Base-by-base conservation (phyloP, 2,888 invertebrate genomes). In the Papilio protenor region DNA sequence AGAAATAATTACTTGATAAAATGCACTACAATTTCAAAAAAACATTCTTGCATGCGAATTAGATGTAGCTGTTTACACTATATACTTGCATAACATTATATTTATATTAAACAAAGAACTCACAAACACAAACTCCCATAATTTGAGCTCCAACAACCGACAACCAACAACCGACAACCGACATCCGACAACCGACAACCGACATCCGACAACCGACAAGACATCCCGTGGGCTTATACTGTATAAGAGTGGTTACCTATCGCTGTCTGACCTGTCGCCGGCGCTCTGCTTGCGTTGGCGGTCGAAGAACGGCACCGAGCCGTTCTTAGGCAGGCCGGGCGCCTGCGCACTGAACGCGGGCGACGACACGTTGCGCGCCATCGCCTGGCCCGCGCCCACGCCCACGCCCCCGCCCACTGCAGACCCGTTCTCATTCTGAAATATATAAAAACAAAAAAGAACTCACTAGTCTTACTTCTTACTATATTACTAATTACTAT, bases 251-350 rank as follows among this genome's bases (percentile, higher is more conserved):
- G 45, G 85, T 80, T 89, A 89, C 87, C 87, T 89, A 88, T 90
- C 87, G 77, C 79, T 89, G 23, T 73, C 79, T 87, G 88, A 95
- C 87, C 97, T 96, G 90, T 98, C 98, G 76, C 97, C 97, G 78
- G 97, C 96, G 83, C 97, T 97, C 66, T 97, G 97, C 90, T 98
- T 40, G 40, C 40, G 95, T 80, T 98, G 97, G 70, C 98, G 95
- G 91, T 98, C 98, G 92, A 98, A 98, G 89, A 98, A 97, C 47
- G 98, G 98, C 81, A 98, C 98, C 4, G 98, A 98, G 66, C 98
- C 98, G 88, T 98, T 98, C 92, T 98, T 98, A 77, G 98, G 98
- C 85, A 95, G 84, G 12, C 97, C 97, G 83, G 96, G 96, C 70
- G 96, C 96, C 79, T 96, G 96, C 12, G 97, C 96, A 33, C 97